Conservation (phyloP, 2,888 invertebrate species). For the Athetis lepigone region DNA sequence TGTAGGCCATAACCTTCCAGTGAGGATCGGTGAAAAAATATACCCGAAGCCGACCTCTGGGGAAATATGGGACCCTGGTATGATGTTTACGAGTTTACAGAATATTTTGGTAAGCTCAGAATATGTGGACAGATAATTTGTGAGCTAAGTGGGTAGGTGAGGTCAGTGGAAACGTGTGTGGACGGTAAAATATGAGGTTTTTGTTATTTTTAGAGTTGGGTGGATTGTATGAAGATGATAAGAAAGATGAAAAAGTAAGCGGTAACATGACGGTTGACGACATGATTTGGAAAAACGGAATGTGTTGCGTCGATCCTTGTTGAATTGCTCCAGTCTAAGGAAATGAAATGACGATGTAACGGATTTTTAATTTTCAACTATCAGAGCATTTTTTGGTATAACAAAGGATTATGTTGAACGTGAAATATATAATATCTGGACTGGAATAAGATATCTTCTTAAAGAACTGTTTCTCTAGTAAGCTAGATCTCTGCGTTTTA, state of each 20-base stretch:
- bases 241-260: too few species aligned
- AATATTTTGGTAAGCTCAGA: conserved; percentile 44
- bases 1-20: conserved; percentile 56
- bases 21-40: conserved; percentile 65
- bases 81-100: conserved; percentile 53
- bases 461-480: too few species aligned
- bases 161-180: background rate
- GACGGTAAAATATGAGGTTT: background rate
- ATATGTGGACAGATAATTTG: conserved; percentile 25
- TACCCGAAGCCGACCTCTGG: conserved; percentile 50
- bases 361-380: background rate
- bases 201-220: too few species aligned
- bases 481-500: too few species aligned
- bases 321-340: too few species aligned
- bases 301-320: too few species aligned
- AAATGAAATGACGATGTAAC: too few species aligned
- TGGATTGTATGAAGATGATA: too few species aligned
- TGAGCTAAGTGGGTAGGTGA: conserved; percentile 13
- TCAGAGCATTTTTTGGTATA: background rate
- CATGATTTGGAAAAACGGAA: too few species aligned
- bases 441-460: background rate
- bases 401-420: background rate
- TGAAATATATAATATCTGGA: background rate
- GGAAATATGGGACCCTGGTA: conserved; percentile 57
- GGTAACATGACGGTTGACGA: too few species aligned